Percentiles rank a stretch among this genome's conserved stretches.
Evolutionary conservation across 2,888 invertebrate species (phyloP).

Genomic region (Drosophila lutescens): DNA sequence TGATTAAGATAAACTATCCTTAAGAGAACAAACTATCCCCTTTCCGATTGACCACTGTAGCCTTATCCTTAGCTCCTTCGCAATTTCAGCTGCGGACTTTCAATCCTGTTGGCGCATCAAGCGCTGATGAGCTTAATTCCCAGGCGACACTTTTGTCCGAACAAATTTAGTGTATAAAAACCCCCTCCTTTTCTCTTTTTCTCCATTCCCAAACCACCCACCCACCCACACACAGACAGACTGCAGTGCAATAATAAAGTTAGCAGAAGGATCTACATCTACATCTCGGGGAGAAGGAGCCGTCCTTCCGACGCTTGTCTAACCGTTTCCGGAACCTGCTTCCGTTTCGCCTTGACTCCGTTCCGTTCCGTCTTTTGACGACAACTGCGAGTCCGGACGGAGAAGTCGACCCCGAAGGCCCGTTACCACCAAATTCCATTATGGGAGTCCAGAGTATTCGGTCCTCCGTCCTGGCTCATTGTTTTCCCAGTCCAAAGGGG

Average conservation of each 20-base stretch:
- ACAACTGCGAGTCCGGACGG: slow-evolving; percentile 33
- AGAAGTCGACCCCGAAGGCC: slow-evolving; percentile 41
- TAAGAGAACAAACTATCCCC: neutral
- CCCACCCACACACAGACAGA: slow-evolving; percentile 29
- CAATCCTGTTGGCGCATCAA: slow-evolving; percentile 74
- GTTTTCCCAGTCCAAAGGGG: slow-evolving; percentile 62
- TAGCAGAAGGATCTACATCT: slow-evolving; percentile 40
- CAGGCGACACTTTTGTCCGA: slow-evolving; percentile 75
- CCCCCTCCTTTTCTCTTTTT: slow-evolving; percentile 10
- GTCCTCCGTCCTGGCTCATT: slow-evolving; percentile 68
- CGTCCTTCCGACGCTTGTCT: slow-evolving; percentile 46
- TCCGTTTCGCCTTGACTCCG: slow-evolving; percentile 70
- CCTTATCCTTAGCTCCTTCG: slow-evolving; percentile 26
- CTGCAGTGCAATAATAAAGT: slow-evolving; percentile 70
- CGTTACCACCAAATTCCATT: slow-evolving; percentile 74
- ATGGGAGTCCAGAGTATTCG: slow-evolving; percentile 50
- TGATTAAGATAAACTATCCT: neutral
- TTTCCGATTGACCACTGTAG: slow-evolving; percentile 23
- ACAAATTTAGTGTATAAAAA: slow-evolving; percentile 71
- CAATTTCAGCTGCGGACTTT: slow-evolving; percentile 66
- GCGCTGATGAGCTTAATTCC: slow-evolving; percentile 79
- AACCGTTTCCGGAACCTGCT: slow-evolving; percentile 53
- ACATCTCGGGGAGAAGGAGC: slow-evolving; percentile 1
- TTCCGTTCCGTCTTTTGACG: slow-evolving; percentile 42
- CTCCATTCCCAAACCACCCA: slow-evolving; percentile 11